These are phyloP conservation scores for Numenius phaeopus DNA, from an alignment of 2,797 vertebrate genomes.

Conservation along the genomic window DNA sequence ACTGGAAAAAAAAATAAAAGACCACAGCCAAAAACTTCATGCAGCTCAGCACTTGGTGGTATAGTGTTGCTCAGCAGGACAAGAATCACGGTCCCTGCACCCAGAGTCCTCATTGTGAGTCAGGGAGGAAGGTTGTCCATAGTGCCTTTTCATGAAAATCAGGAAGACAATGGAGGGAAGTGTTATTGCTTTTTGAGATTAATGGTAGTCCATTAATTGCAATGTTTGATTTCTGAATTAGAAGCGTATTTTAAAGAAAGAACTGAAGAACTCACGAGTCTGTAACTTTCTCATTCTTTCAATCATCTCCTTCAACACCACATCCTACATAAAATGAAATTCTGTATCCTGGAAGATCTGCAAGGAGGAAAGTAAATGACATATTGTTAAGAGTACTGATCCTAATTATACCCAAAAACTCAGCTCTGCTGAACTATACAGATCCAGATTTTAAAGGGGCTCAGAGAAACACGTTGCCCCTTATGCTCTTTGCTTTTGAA, in stretches of 20 bases:
- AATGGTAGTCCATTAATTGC: slow-evolving; percentile 18
- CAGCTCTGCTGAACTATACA: neutral
- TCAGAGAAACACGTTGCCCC: neutral
- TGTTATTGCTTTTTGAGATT: neutral
- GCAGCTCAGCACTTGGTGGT: slow-evolving; percentile 39
- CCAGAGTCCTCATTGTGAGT: neutral
- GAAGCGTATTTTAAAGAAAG: neutral
- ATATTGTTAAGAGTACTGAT: neutral
- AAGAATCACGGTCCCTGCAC: slow-evolving; percentile 2
- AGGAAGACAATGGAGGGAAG: slow-evolving; percentile 14
- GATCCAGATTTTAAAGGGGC: neutral
- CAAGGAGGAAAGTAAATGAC: neutral
- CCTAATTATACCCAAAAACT: neutral
- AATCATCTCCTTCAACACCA: neutral
- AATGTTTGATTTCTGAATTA: neutral
- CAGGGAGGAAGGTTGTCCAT: neutral
- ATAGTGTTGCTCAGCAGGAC: slow-evolving; percentile 58
- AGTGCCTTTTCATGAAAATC: neutral
- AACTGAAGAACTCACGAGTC: neutral
- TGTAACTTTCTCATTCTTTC: neutral
- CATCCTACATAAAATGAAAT: neutral
- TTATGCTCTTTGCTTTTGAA: neutral
- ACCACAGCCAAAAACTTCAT: slow-evolving; percentile 56
- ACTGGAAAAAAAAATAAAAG: slow-evolving; percentile 25
- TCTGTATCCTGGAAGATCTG: neutral